These are phyloP conservation scores for Helarctos malayanus DNA, from an alignment of 2,797 vertebrate species.

Conservation along the genomic window DNA sequence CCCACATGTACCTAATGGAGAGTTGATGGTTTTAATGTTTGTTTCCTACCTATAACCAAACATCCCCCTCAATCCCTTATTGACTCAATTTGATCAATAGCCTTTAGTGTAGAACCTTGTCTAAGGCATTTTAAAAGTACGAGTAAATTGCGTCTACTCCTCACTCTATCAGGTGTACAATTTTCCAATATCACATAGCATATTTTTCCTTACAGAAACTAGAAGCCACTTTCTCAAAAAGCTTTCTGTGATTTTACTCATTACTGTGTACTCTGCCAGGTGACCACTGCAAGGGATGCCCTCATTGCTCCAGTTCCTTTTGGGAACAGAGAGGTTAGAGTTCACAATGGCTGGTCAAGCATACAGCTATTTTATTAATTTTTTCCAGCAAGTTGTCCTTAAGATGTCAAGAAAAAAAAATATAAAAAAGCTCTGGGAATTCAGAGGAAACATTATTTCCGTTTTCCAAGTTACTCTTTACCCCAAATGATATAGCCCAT, in stretches of 20 bases:
- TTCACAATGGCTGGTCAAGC: neutral
- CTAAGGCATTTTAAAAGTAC: slow-evolving; percentile 35
- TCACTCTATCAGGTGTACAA: neutral
- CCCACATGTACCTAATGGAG: neutral
- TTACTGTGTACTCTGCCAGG: neutral
- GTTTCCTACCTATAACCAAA: slow-evolving; percentile 57
- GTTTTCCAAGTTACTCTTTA: neutral
- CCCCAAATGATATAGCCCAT: neutral
- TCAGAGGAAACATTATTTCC: neutral
- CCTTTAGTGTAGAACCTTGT: neutral
- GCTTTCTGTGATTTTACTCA: neutral
- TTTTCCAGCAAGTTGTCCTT: neutral
- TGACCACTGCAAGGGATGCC: neutral
- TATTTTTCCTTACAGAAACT: neutral
- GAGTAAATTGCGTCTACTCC: slow-evolving; percentile 19
- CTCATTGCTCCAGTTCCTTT: neutral
- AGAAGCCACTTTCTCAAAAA: neutral
- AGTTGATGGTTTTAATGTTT: slow-evolving; percentile 48
- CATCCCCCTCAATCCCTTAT: neutral
- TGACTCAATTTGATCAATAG: slow-evolving; percentile 66
- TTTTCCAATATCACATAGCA: neutral
- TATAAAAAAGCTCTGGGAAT: neutral
- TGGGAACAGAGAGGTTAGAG: neutral
- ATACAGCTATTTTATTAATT: neutral
- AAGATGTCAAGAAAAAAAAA: neutral